These are phyloP conservation scores for Cylloceria caligata DNA, from an alignment of 2,888 invertebrate genomes.

Conservation along the genomic window DNA sequence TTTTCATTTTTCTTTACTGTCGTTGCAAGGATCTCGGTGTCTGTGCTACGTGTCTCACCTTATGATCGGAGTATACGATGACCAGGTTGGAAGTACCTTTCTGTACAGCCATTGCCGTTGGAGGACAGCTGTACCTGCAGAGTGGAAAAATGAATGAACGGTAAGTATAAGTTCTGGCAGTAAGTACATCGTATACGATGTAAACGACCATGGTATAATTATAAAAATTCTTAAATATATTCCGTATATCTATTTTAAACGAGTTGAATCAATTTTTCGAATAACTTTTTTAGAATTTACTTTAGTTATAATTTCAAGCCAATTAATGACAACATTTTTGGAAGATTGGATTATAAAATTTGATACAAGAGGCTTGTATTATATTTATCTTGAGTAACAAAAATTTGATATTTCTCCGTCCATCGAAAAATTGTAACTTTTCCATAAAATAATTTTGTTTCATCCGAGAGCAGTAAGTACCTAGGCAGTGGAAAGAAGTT, in stretches of 20 bases:
- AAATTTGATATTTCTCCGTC: too few relatives aligned
- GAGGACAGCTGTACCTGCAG: constrained; percentile 89
- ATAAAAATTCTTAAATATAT: not conserved
- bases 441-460: not conserved
- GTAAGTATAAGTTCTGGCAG: constrained; percentile 42
- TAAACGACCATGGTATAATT: constrained; percentile 9
- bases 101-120: constrained; percentile 91
- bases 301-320: not conserved
- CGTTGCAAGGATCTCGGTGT: not conserved
- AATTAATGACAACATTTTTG: not conserved
- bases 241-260: not conserved
- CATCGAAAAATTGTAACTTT: too few relatives aligned
- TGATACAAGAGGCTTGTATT: not conserved
- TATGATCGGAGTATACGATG: constrained; percentile 92
- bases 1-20: not conserved
- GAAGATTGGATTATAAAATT: not conserved
- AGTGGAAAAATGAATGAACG: constrained; percentile 86
- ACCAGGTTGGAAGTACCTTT: constrained; percentile 87
- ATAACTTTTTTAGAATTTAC: not conserved
- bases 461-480: not conserved
- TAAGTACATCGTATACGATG: constrained; percentile 4
- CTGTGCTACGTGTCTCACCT: constrained; percentile 85
- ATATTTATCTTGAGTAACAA: too few relatives aligned
- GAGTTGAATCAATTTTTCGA: not conserved
- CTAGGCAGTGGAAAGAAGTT: constrained; percentile 88